Evolutionary conservation across 2,888 invertebrate species (phyloP), one percentile per base, ranked within the genome.

Genomic region (Acronicta psi): DNA sequence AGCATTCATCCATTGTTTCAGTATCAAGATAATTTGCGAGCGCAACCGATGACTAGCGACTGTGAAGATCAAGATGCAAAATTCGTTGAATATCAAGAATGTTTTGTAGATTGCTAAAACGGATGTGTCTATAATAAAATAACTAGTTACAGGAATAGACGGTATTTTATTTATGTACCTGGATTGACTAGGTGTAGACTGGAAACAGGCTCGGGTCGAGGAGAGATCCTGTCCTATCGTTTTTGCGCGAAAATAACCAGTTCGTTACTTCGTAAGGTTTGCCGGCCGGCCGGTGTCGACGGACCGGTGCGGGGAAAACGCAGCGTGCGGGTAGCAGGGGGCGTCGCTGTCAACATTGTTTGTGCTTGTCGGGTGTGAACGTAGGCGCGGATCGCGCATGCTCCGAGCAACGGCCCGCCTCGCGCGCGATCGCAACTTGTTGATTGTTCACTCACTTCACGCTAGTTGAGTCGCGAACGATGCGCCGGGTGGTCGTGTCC

Each of bases 391-490:
- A 82, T 82, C 76, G 91, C 93, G 91, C 93, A 92, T 93, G 92
- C 91, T 89, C 91, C 77, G 80, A 79, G 75, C 85, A 86, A 86
- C 86, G 87, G 89, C 85, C 87, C 85, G 88, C 85, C 85, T 86
- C 84, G 85, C 87, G 82, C 83, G 81, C 85, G 81, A 83, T 82
- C 88, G 88, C 92, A 89, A 93, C 93, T 93, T 93, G 93, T 94
- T 93, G 93, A 93, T 90, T 90, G 89, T 90, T 90, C 90, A 82
- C 92, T 90, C 90, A 92, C 93, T 93, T 93, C 93, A 91, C 78
- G 82, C 70, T 85, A 92, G 92, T 92, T 72, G 84, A 81, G 83
- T 79, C 83, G 86, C 92, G 90, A 90, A 88, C 91, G 91, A 91
- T 93, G 92, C 91, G 92, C 82, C 75, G 90, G 83, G 86, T 79